Percentiles rank a stretch among this genome's conserved stretches.
phyloP scores from a whole-genome alignment of 1,140 invertebrate genomes.

The Lasioglossum albipes region DNA sequence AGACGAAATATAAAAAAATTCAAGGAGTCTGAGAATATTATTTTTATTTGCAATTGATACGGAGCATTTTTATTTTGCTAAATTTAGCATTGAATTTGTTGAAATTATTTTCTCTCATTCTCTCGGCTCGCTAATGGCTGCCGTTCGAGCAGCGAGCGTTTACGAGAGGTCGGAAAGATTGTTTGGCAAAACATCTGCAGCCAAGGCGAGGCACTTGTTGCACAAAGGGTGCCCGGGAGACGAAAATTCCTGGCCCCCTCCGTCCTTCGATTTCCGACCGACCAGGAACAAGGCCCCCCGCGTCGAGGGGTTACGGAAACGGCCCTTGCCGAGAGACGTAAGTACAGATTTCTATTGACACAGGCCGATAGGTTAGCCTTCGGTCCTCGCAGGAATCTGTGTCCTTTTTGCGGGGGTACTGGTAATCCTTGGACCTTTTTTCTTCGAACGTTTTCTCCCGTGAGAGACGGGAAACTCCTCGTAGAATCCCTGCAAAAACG shows the following conservation, averaged over 20 bases:
- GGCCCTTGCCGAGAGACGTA: constrained; percentile 53
- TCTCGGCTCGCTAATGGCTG: too few species aligned
- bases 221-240: constrained; percentile 23
- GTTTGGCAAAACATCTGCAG: constrained; percentile 23
- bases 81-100: too few species aligned
- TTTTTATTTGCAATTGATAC: too few species aligned
- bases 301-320: constrained; percentile 32
- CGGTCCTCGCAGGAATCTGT: constrained; percentile 31
- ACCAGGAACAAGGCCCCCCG: constrained; percentile 5
- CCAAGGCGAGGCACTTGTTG: constrained; percentile 45
- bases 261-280: constrained; percentile 28
- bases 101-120: too few species aligned
- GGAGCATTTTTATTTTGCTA: too few species aligned
- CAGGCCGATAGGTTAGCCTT: constrained; percentile 48
- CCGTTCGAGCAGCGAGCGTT: too few species aligned
- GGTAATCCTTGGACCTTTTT: constrained; percentile 68
- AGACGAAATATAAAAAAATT: too few species aligned
- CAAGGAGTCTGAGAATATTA: too few species aligned
- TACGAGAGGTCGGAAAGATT: constrained; percentile 11
- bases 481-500: constrained; percentile 15
- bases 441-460: neutral
- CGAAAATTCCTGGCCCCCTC: constrained; percentile 25
- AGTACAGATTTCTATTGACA: constrained; percentile 69
- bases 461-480: constrained; percentile 15
- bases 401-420: constrained; percentile 41